Evolutionary conservation across 37 sponge, comb jelly and placozoan genomes (phyloP).

Genomic region (Geodia barretti): DNA sequence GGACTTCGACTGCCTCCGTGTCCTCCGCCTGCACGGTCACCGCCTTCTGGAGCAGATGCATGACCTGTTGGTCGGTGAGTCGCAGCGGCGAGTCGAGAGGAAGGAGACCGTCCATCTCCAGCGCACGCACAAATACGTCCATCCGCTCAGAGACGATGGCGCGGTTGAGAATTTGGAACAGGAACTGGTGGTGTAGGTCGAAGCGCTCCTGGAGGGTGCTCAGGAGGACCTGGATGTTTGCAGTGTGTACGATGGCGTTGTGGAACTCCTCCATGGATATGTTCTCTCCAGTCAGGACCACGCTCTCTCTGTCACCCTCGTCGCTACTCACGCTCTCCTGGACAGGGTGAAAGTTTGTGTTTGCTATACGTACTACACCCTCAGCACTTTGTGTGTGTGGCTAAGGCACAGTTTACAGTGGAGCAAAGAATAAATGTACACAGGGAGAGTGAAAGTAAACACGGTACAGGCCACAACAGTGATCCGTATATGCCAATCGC

Average conservation of each 20-base stretch:
- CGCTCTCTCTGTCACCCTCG: neutral
- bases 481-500: neutral
- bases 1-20: conserved; percentile 22
- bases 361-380: neutral
- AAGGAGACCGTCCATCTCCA: conserved; percentile 38
- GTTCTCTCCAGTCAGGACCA: conserved; percentile 1
- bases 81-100: conserved; percentile 34
- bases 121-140: conserved; percentile 27
- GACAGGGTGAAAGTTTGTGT: neutral
- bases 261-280: conserved; percentile 35
- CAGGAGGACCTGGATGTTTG: conserved; percentile 9
- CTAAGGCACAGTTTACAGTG: neutral
- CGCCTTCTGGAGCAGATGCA: conserved; percentile 50
- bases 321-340: neutral
- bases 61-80: conserved; percentile 38
- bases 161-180: conserved; percentile 19
- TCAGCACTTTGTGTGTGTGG: neutral
- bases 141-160: conserved; percentile 9
- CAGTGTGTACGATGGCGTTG: neutral
- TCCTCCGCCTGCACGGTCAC: conserved; percentile 22
- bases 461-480: too few relatives aligned
- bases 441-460: neutral
- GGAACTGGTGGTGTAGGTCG: conserved; percentile 3
- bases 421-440: neutral
- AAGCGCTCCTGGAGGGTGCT: conserved; percentile 15